Base-by-base conservation (phyloP, 64 coral and sea anemone genomes). In the Anthopleura sola region DNA sequence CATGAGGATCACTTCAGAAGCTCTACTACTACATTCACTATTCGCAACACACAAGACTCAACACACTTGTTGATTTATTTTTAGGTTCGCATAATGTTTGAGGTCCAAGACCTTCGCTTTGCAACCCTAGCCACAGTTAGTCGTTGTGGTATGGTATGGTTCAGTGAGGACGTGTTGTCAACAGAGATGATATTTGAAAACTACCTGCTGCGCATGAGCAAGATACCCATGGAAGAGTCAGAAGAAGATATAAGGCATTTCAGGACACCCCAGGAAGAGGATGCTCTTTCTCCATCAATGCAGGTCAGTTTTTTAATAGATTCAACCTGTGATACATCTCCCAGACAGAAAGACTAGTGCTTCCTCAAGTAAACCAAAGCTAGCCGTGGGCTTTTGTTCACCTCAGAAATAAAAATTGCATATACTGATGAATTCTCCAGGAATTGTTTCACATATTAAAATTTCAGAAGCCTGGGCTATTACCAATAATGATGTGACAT, bases 131-230 rank as follows among this genome's bases (percentile, higher is more conserved):
- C 95, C 40, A 98, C 95, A 69, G 95, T 98, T 44, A 98, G 95
- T 86, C 95, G 95, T 24, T 98, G 95, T 87, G 95, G 95, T 68
- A 98, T 98, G 95, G 95, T 98, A 18, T 98, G 95, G 95, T 98
- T 98, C 39, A 98, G 95, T 66, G 92, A 98, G 74, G 95, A 98
- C 64, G 92, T 98, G 11, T 32, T 98, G 49, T 98, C 95, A 17
- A 94, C 95, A 2, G 95, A 98, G 49, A 98, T 98, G 95, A 98
- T 98, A 68, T 98, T 94, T 87, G 87, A 91, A 7, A 98, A 94
- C 68, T 82, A 98, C 50, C 80, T 98, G 66, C 51, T 68, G 3
- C 78, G 84, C 31, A 91, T 98, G 81, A 82, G 87, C 36, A 83
- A 85, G 36, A 80, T 94, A 46, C 95, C 95, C 31, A 78, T 98